These are phyloP conservation scores for Ladona fulva DNA, from an alignment of 1,140 invertebrate species.

Conservation along the genomic window DNA sequence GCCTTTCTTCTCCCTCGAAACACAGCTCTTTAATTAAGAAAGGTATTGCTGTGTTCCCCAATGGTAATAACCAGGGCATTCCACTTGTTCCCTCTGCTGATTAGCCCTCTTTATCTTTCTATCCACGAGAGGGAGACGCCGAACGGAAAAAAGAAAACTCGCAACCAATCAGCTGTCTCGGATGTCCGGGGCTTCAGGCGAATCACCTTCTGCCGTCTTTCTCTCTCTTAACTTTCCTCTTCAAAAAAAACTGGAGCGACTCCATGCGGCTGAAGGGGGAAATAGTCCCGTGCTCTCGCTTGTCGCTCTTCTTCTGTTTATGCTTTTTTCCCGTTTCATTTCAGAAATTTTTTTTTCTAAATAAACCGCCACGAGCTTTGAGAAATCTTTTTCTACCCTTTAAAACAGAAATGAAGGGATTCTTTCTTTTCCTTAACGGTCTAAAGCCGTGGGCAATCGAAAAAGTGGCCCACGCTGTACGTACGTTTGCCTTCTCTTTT, in stretches of 20 bases:
- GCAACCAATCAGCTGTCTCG: background rate
- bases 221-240: background rate
- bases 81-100: too few relatives aligned
- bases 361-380: background rate
- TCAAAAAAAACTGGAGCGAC: background rate
- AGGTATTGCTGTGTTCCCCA: too few relatives aligned
- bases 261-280: background rate
- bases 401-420: background rate
- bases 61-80: too few relatives aligned
- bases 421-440: slow-evolving; percentile 1
- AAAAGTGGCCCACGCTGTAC: background rate
- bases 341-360: background rate
- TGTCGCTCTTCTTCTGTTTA: slow-evolving; percentile 9
- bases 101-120: too few relatives aligned
- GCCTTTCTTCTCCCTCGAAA: too few relatives aligned
- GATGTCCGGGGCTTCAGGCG: background rate
- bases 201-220: background rate
- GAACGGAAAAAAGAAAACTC: background rate
- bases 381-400: slow-evolving; percentile 7
- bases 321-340: background rate
- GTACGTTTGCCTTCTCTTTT: background rate
- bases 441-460: background rate
- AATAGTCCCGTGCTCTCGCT: background rate
- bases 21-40: too few relatives aligned
- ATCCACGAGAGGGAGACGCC: background rate